Percentiles rank a stretch among this genome's conserved stretches.
Evolutionary conservation across 2,113 vertebrate genomes (phyloP).

Genomic region (Corythaeola cristata): DNA sequence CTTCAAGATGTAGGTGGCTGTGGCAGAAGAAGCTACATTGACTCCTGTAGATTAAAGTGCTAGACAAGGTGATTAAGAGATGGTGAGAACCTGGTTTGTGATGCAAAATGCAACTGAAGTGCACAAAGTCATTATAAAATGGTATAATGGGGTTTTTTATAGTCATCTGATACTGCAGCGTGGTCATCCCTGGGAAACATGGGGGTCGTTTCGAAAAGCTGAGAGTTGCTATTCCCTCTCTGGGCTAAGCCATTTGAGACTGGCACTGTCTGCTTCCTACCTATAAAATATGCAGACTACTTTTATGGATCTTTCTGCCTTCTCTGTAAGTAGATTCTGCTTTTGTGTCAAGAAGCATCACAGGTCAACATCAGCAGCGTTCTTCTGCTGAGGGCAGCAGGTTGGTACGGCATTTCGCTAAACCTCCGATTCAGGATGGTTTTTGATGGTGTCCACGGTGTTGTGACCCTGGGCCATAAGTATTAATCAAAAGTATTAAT

Average conservation of each 20-base stretch:
- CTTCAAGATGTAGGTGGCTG: neutral
- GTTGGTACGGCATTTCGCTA: neutral
- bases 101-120: neutral
- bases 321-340: neutral
- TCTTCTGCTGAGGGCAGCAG: neutral
- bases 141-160: rapidly evolving
- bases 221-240: neutral
- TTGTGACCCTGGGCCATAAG: neutral
- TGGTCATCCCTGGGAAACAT: neutral
- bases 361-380: rapidly evolving
- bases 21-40: neutral
- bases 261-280: neutral
- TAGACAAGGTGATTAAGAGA: neutral
- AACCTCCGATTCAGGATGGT: neutral
- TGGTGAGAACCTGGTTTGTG: neutral
- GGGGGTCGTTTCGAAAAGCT: neutral
- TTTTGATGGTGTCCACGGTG: neutral
- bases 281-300: neutral
- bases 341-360: neutral
- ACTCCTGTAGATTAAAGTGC: neutral
- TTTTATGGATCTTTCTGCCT: neutral
- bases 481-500: neutral
- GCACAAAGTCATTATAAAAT: neutral
- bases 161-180: neutral
- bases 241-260: neutral